phyloP scores from a whole-genome alignment of 2,888 invertebrate genomes.

The Megaustenia siamemsis region DNA sequence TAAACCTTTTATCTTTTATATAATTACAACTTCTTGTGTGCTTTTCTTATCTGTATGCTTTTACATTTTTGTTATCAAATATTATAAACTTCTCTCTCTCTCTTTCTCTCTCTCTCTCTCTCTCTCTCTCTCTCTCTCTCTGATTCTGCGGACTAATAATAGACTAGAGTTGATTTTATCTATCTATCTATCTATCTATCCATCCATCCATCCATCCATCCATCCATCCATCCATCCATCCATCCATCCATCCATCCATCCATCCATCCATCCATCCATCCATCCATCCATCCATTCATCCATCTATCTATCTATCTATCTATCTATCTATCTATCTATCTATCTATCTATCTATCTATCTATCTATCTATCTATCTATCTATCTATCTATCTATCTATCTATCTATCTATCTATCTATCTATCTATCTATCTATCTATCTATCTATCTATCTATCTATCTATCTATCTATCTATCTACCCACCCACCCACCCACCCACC shows the following conservation, averaged over 20 bases:
- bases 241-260: neutral
- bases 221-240: neutral
- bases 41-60: neutral
- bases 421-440: conserved; percentile 22
- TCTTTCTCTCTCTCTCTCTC: neutral
- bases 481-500: conserved; percentile 8
- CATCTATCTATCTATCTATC: neutral
- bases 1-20: conserved; percentile 13
- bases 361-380: neutral
- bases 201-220: conserved; percentile 6
- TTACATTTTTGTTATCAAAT: neutral
- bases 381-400: conserved; percentile 20
- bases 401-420: neutral
- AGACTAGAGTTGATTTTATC: no score
- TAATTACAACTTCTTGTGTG: conserved; percentile 3
- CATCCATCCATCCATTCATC: neutral
- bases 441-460: conserved; percentile 15
- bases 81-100: no score
- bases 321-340: neutral
- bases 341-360: neutral
- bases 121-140: conserved; percentile 4
- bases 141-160: no score
- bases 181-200: conserved; percentile 13
- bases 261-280: neutral
- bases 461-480: conserved; percentile 7